Evolutionary conservation across 2,888 invertebrate genomes (phyloP).

Genomic region (Protonemura montana): DNA sequence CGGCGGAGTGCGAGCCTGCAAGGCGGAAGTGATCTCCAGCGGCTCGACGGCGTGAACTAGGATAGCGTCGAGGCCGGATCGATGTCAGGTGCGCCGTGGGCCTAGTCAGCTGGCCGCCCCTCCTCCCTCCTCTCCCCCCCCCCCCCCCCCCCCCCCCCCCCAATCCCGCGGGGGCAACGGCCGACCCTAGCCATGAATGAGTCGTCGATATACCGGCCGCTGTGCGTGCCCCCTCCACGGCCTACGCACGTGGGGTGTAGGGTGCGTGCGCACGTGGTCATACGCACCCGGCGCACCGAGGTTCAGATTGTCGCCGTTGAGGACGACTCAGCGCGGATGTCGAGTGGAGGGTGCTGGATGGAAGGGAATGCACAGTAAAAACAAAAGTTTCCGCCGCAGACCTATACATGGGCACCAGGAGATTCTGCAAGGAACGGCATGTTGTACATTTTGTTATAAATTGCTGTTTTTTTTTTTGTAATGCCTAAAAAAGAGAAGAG

Average conservation of each 20-base stretch:
- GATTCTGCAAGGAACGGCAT: too few species aligned
- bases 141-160: neutral
- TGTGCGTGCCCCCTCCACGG: neutral
- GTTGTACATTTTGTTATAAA: too few species aligned
- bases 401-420: too few species aligned
- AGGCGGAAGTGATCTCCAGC: neutral
- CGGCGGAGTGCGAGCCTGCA: too few species aligned
- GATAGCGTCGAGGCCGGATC: neutral
- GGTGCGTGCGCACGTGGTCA: neutral
- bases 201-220: neutral
- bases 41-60: neutral
- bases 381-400: too few species aligned
- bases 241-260: neutral
- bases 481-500: too few species aligned
- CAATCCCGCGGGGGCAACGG: neutral
- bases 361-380: too few species aligned
- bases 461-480: too few species aligned
- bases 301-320: neutral
- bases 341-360: neutral
- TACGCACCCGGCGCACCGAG: neutral
- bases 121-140: too few species aligned
- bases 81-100: neutral
- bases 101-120: neutral
- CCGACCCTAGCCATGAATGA: neutral
- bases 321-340: neutral